Evolutionary conservation across 2,888 invertebrate genomes (phyloP).

Genomic region (Ditylenchus weischeri): DNA sequence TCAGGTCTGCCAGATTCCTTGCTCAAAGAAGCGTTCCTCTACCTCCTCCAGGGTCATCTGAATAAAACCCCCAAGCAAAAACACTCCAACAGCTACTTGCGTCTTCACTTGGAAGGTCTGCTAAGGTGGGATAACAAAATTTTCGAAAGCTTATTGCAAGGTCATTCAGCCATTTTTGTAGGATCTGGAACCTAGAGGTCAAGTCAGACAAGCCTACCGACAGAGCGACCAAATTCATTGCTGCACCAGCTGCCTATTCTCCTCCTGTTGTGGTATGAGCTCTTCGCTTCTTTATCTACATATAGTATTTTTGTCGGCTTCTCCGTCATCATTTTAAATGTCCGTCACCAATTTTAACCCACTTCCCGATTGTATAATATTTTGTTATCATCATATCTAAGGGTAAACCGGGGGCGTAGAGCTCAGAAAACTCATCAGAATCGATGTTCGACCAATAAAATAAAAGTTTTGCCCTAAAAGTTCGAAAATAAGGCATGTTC

Average conservation of each 20-base stretch:
- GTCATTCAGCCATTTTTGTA: not conserved
- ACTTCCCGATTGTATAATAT: too few relatives aligned
- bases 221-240: constrained; percentile 23
- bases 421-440: too few relatives aligned
- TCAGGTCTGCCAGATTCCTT: constrained; percentile 25
- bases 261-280: constrained; percentile 7
- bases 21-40: constrained; percentile 21
- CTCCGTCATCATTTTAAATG: too few relatives aligned
- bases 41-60: constrained; percentile 15
- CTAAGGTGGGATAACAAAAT: not conserved
- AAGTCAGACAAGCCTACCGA: constrained; percentile 15
- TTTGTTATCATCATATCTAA: too few relatives aligned
- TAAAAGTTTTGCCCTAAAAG: too few relatives aligned
- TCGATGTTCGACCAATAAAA: too few relatives aligned
- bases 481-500: too few relatives aligned
- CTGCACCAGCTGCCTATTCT: constrained; percentile 15
- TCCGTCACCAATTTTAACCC: too few relatives aligned
- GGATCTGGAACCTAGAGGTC: constrained; percentile 22
- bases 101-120: constrained; percentile 15
- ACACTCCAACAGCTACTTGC: constrained; percentile 14
- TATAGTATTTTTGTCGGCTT: too few relatives aligned
- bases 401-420: too few relatives aligned
- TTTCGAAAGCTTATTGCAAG: too few relatives aligned
- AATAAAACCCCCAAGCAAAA: constrained; percentile 2
- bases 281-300: not conserved